Conservation (phyloP, 2,888 invertebrate species). For the Nysson spinosus region DNA sequence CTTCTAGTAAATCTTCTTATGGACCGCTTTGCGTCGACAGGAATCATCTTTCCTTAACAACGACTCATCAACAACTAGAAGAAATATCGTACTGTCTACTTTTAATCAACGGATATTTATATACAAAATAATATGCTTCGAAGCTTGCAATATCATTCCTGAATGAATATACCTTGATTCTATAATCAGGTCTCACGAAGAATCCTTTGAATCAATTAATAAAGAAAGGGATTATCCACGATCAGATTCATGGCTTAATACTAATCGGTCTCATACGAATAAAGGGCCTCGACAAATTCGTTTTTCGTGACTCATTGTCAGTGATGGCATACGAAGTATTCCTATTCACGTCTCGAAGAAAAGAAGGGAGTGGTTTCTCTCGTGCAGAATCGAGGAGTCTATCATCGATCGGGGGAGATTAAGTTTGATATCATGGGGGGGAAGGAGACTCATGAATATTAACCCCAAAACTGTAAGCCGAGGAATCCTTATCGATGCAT, state of each 20-base stretch:
- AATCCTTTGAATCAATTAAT: slow-evolving; percentile 2
- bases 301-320: slow-evolving; percentile 46
- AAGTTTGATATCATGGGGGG: slow-evolving; percentile 12
- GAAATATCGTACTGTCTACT: too few relatives aligned
- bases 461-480: slow-evolving; percentile 38
- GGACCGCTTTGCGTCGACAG: slow-evolving; percentile 9
- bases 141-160: too few relatives aligned
- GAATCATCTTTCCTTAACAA: neutral
- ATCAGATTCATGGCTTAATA: slow-evolving; percentile 8
- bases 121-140: too few relatives aligned
- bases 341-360: neutral
- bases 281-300: slow-evolving; percentile 25
- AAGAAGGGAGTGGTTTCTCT: slow-evolving; percentile 14
- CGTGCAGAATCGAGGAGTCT: slow-evolving; percentile 28
- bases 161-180: neutral
- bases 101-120: too few relatives aligned
- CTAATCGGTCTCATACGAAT: neutral
- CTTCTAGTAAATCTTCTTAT: neutral
- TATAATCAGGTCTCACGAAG: neutral
- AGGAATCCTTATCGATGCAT: slow-evolving; percentile 49
- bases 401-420: slow-evolving; percentile 46
- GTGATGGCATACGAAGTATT: slow-evolving; percentile 22
- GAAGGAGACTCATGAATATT: slow-evolving; percentile 45
- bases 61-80: too few relatives aligned
- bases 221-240: slow-evolving; percentile 2